Evolutionary conservation across 2,113 vertebrate genomes (phyloP).

Genomic region (Serinus canaria): DNA sequence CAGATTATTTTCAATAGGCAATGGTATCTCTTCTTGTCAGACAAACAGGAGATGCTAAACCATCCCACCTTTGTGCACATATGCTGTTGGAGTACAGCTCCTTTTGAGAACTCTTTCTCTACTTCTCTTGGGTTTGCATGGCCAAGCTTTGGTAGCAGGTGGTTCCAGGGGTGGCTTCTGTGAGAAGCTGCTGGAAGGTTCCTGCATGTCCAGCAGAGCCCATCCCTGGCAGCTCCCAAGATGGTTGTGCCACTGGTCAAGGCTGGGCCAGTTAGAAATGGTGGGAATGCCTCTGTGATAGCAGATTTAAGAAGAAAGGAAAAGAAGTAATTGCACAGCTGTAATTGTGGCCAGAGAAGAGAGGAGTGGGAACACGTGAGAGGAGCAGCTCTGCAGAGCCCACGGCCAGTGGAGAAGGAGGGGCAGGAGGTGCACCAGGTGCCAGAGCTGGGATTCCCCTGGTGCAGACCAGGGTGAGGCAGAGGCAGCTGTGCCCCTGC

Average conservation of each 20-base stretch:
- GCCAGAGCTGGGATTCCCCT: neutral
- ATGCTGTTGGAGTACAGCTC: neutral
- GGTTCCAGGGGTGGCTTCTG: fast-evolving
- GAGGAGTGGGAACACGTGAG: neutral
- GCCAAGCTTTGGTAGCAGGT: neutral
- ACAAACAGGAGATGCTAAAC: neutral
- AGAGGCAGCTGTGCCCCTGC: neutral
- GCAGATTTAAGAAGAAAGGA: neutral
- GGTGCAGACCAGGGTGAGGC: neutral
- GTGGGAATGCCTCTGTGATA: neutral
- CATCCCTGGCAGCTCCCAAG: neutral
- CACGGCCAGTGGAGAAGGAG: neutral
- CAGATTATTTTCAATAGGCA: neutral
- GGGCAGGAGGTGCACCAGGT: too few relatives aligned
- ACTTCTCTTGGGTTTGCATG: neutral
- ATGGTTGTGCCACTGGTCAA: fast-evolving
- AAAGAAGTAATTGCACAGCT: neutral
- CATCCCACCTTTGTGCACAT: neutral
- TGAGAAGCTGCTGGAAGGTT: neutral
- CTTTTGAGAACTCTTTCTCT: neutral
- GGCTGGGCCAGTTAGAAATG: neutral
- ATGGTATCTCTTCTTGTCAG: neutral
- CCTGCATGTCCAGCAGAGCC: neutral
- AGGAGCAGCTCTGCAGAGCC: neutral
- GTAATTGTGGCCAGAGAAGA: fast-evolving